Conservation (phyloP, 2,888 invertebrate species). For the Chaetogeoica ovagalla region DNA sequence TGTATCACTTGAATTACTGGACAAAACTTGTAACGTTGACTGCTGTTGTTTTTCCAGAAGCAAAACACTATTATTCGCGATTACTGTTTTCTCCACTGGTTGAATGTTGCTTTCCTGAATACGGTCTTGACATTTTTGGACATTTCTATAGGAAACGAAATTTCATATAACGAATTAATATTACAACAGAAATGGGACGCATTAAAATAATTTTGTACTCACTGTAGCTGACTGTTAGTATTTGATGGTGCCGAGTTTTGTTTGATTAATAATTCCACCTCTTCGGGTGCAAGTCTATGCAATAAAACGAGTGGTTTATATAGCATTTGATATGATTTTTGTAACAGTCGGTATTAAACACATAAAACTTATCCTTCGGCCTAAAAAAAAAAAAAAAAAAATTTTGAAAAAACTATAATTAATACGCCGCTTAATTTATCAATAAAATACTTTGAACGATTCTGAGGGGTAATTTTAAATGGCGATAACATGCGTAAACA, state of each 20-base stretch:
- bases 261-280: constrained; percentile 13
- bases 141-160: constrained; percentile 20
- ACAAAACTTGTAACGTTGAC: neutral
- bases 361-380: neutral
- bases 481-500: no score
- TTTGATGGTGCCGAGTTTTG: neutral
- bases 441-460: neutral
- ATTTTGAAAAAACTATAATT: neutral
- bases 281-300: constrained; percentile 30
- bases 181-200: neutral
- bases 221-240: constrained; percentile 1
- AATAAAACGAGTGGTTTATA: constrained; percentile 38
- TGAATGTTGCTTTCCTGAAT: neutral
- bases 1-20: neutral
- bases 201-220: neutral
- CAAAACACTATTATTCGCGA: neutral
- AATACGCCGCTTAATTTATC: neutral
- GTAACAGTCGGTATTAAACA: neutral
- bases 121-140: neutral
- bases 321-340: constrained; percentile 37
- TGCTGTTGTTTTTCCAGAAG: neutral
- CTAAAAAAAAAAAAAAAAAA: constrained; percentile 6
- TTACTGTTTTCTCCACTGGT: neutral
- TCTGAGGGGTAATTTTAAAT: no score
- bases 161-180: constrained; percentile 6